These are phyloP conservation scores for Eristalinus aeneus DNA, from an alignment of 2,888 invertebrate genomes.

Conservation along the genomic window DNA sequence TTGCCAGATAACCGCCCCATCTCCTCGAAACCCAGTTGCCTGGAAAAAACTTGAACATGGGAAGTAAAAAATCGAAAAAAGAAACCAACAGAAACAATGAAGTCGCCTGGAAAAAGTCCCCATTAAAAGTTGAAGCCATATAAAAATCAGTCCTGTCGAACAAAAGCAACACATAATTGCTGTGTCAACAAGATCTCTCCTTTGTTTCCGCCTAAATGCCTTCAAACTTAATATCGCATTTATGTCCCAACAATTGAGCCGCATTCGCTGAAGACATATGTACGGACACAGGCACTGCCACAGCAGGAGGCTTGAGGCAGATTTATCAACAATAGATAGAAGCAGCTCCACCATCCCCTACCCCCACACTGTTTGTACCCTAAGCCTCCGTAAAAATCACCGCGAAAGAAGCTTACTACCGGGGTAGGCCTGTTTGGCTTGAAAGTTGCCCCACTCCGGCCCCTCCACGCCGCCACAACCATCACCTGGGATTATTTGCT, in stretches of 20 bases:
- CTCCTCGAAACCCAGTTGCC: neutral
- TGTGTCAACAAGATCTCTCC: slow-evolving; percentile 35
- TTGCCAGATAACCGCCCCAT: neutral
- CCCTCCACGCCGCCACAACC: slow-evolving; percentile 18
- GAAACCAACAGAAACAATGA: neutral
- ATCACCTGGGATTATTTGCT: slow-evolving; percentile 46
- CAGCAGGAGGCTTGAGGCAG: slow-evolving; percentile 13
- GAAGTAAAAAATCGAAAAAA: neutral
- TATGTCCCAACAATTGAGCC: slow-evolving; percentile 28
- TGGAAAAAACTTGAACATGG: neutral
- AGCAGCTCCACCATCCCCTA: neutral
- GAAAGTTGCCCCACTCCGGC: neutral
- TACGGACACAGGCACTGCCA: neutral
- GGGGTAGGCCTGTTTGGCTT: slow-evolving; percentile 5
- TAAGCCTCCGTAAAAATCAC: slow-evolving; percentile 31
- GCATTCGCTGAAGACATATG: slow-evolving; percentile 1
- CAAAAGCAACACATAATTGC: slow-evolving; percentile 41
- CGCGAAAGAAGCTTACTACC: slow-evolving; percentile 26
- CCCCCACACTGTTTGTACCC: neutral
- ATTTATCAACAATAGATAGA: slow-evolving; percentile 44
- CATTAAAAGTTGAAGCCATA: slow-evolving; percentile 18
- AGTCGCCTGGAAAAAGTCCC: neutral
- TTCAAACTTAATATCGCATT: slow-evolving; percentile 34
- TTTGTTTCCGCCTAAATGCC: slow-evolving; percentile 39
- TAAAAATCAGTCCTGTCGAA: slow-evolving; percentile 4